A percentile compares a stretch with the other conserved stretches of the same genome.
These are phyloP conservation scores for Conomelus anceps DNA, from an alignment of 2,888 invertebrate species.

Conservation along the genomic window DNA sequence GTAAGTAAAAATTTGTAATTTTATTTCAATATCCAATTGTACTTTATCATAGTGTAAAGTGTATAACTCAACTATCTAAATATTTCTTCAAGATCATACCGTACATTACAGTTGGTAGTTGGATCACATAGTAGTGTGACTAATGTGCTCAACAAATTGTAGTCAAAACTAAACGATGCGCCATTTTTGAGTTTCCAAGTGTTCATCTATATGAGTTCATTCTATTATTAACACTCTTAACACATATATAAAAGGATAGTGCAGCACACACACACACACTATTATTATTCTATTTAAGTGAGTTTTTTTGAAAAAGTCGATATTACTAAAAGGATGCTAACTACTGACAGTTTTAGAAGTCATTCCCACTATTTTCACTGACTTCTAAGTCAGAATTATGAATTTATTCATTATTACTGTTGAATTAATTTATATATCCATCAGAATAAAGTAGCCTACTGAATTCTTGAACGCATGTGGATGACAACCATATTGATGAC, in stretches of 20 bases:
- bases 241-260: background rate
- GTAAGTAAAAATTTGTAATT: too few species aligned
- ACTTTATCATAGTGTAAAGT: too few species aligned
- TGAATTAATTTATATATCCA: too few species aligned
- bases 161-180: background rate
- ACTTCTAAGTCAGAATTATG: background rate
- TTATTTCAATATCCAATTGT: too few species aligned
- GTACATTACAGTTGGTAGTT: too few species aligned
- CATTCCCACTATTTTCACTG: background rate
- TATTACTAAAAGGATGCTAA: background rate
- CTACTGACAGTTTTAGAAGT: background rate
- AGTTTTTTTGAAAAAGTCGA: background rate
- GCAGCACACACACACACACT: too few species aligned
- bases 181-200: background rate
- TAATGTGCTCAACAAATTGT: background rate
- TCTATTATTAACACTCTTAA: background rate
- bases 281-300: background rate
- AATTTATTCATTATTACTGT: too few species aligned
- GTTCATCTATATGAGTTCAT: background rate
- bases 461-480: background rate
- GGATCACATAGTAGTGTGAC: too few species aligned
- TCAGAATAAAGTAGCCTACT: too few species aligned
- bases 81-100: too few species aligned
- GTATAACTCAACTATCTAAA: too few species aligned
- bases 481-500: background rate